Conservation (phyloP, 2,113 vertebrate genomes). For the Neogale vison region DNA sequence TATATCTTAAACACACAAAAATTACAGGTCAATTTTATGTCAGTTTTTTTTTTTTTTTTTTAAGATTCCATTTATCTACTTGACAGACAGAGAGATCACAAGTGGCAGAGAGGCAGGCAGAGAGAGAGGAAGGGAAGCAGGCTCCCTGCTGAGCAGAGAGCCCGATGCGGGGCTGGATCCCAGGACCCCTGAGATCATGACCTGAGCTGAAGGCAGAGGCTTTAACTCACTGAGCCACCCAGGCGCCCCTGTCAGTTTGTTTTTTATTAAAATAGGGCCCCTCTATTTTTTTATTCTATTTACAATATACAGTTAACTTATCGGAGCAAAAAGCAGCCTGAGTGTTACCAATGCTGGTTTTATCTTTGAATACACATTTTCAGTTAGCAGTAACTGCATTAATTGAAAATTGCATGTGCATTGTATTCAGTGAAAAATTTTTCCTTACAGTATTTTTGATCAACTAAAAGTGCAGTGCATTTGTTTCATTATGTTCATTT, state of each 20-base stretch:
- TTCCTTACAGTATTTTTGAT: not conserved
- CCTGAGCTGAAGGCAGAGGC: too few species aligned
- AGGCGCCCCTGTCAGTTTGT: not conserved
- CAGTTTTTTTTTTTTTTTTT: not conserved
- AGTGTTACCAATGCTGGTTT: not conserved
- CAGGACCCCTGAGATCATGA: too few species aligned
- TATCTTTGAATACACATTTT: not conserved
- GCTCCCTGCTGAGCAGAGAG: too few species aligned
- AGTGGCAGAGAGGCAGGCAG: too few species aligned
- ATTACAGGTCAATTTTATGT: not conserved
- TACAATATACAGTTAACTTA: not conserved
- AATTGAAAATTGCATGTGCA: not conserved
- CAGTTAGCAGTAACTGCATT: not conserved
- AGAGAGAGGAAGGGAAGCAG: too few species aligned
- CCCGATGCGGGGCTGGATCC: too few species aligned
- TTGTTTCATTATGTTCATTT: not conserved
- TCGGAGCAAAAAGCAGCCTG: not conserved
- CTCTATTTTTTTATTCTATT: not conserved
- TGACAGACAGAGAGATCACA: too few species aligned
- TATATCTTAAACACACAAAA: not conserved
- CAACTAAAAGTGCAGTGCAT: not conserved
- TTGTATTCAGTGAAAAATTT: not conserved
- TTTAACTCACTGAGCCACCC: too few species aligned
- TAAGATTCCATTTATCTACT: too few species aligned
- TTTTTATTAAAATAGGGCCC: not conserved